phyloP scores from a whole-genome alignment of 2,113 vertebrate species.

The Corapipo altera region DNA sequence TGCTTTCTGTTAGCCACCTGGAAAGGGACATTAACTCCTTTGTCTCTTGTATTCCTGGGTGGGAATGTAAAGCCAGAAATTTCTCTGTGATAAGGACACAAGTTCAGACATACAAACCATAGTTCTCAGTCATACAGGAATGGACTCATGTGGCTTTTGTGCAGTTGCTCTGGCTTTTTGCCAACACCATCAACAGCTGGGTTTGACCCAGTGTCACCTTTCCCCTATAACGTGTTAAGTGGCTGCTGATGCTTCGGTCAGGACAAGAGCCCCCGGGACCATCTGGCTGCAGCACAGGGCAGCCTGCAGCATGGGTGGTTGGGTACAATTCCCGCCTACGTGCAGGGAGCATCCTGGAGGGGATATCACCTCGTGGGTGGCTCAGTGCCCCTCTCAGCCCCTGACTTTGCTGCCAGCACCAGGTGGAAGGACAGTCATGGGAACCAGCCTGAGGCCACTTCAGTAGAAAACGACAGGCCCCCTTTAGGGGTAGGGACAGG shows the following conservation, averaged over 20 bases:
- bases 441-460: background rate
- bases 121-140: background rate
- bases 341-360: background rate
- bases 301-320: accelerated
- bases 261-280: background rate
- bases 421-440: background rate
- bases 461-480: background rate
- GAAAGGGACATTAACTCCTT: background rate
- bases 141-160: background rate
- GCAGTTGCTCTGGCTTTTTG: background rate
- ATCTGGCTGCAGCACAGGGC: background rate
- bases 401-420: background rate
- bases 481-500: background rate
- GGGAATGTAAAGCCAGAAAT: background rate
- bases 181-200: background rate
- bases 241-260: background rate
- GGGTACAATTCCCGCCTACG: accelerated
- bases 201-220: background rate
- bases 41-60: background rate
- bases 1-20: background rate
- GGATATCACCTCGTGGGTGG: background rate
- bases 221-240: background rate
- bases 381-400: background rate
- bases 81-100: background rate
- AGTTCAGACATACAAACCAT: background rate